Evolutionary conservation across 2,113 vertebrate genomes (phyloP).

Genomic region (Leiothrix lutea): DNA sequence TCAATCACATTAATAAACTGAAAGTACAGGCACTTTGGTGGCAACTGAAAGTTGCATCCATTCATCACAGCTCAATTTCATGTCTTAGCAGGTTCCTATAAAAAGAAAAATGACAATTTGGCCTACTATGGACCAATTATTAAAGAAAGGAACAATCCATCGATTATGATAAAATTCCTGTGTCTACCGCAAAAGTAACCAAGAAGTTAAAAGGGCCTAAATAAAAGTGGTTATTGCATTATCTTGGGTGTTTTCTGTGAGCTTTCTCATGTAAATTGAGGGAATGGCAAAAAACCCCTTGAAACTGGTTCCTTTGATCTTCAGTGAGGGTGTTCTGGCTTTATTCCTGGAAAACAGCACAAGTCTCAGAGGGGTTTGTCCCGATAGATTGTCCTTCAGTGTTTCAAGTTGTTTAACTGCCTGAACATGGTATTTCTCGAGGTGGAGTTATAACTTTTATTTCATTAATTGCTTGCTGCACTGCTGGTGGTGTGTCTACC

Average conservation of each 20-base stretch:
- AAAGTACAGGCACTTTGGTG: not conserved
- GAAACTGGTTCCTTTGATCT: not conserved
- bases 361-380: not conserved
- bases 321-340: not conserved
- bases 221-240: not conserved
- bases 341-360: not conserved
- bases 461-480: not conserved
- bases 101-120: not conserved
- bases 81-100: not conserved
- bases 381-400: not conserved
- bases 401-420: not conserved
- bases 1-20: not conserved
- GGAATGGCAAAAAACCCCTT: not conserved
- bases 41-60: not conserved
- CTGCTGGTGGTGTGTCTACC: not conserved
- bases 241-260: not conserved
- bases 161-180: not conserved
- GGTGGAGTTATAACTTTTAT: not conserved
- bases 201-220: not conserved
- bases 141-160: not conserved
- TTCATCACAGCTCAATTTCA: not conserved
- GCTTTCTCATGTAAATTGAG: not conserved
- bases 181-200: not conserved
- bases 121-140: not conserved
- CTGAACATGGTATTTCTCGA: not conserved